phyloP scores from a whole-genome alignment of 2,888 invertebrate genomes.

The Luperina nickerlii region DNA sequence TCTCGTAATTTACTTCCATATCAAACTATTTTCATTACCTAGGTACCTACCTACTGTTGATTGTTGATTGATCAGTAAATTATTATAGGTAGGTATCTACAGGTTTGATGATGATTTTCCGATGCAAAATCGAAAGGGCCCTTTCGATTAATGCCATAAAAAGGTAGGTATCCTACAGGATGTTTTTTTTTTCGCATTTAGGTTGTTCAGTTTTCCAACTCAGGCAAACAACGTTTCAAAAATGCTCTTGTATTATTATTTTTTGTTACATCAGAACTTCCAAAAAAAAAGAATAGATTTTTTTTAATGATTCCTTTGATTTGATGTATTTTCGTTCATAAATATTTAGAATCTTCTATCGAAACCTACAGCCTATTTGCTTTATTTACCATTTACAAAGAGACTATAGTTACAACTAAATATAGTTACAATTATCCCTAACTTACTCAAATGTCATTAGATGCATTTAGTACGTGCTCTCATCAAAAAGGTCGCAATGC shows the following conservation, averaged over 20 bases:
- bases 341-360: too few relatives aligned
- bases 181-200: not conserved
- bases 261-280: not conserved
- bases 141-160: not conserved
- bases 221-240: not conserved
- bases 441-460: not conserved
- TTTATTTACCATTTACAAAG: not conserved
- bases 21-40: not conserved
- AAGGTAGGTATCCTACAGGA: too few relatives aligned
- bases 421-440: not conserved
- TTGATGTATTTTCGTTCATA: not conserved
- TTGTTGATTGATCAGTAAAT: not conserved
- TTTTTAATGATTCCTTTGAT: not conserved
- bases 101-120: not conserved
- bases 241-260: not conserved
- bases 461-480: not conserved
- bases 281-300: not conserved
- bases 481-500: not conserved
- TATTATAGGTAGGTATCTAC: not conserved
- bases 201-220: not conserved
- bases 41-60: too few relatives aligned
- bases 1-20: constrained; percentile 12
- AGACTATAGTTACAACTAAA: not conserved
- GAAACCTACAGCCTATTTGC: not conserved
- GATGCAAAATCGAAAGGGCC: not conserved